Conservation (phyloP, 2,113 vertebrate species). For the Macquaria ambigua region DNA sequence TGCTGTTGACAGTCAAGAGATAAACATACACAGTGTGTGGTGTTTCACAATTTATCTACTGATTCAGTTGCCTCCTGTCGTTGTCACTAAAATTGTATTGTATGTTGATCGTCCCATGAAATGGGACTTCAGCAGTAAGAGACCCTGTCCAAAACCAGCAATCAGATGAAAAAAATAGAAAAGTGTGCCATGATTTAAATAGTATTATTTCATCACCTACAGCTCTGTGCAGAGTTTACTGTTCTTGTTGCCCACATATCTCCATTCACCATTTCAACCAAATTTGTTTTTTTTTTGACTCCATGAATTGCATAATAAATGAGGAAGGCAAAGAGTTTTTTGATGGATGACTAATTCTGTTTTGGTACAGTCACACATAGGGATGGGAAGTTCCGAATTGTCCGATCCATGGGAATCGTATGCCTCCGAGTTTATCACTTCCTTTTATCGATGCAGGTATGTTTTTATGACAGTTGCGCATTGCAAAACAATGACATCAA, state of each 20-base stretch:
- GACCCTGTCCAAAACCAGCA: too few relatives aligned
- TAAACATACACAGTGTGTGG: background rate
- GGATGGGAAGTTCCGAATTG: too few relatives aligned
- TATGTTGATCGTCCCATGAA: too few relatives aligned
- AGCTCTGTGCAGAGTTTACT: slow-evolving; percentile 9
- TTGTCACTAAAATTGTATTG: background rate
- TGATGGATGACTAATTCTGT: too few relatives aligned
- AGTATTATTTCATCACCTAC: background rate
- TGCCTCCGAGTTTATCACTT: too few relatives aligned
- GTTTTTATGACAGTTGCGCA: too few relatives aligned
- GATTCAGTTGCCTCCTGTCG: background rate
- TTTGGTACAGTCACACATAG: too few relatives aligned
- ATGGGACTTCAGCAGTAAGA: background rate
- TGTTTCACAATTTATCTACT: background rate
- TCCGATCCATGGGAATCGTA: too few relatives aligned
- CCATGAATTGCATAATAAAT: background rate
- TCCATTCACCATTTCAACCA: background rate
- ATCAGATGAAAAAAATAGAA: background rate
- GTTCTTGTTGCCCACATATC: background rate
- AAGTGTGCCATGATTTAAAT: background rate
- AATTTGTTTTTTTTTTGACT: background rate
- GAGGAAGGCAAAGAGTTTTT: background rate
- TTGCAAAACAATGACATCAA: too few relatives aligned
- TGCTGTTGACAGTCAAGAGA: slow-evolving; percentile 28
- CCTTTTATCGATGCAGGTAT: too few relatives aligned